Conservation (phyloP, 2,113 vertebrate species). For the Erythrolamprus reginae region DNA sequence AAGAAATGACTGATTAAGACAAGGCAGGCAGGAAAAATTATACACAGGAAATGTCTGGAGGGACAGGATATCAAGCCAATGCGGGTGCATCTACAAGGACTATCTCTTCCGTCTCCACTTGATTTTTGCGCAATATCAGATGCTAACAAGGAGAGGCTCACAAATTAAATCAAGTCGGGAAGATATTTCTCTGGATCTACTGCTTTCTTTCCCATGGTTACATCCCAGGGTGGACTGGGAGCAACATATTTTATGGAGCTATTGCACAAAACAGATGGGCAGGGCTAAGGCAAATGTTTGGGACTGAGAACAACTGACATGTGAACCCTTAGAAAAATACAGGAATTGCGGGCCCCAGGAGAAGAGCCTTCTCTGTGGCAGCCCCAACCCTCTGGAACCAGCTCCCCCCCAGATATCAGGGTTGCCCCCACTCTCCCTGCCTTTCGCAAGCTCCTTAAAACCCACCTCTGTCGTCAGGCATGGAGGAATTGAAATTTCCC, state of each 20-base stretch:
- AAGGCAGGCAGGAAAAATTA: not conserved
- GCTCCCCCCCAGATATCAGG: no score
- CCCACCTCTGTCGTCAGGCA: no score
- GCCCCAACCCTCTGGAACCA: no score
- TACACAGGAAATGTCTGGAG: not conserved
- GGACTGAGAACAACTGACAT: not conserved
- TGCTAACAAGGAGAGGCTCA: not conserved
- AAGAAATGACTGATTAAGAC: conserved; percentile 10
- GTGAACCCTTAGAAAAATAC: not conserved
- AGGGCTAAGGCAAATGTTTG: not conserved
- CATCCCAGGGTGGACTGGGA: no score
- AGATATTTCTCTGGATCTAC: not conserved
- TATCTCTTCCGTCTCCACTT: not conserved
- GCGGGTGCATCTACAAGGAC: not conserved
- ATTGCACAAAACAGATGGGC: not conserved
- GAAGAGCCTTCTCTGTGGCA: no score
- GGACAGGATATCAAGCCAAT: not conserved
- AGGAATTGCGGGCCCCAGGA: no score
- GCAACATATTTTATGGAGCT: not conserved
- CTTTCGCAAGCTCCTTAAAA: no score
- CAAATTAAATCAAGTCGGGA: no score
- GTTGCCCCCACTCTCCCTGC: no score
- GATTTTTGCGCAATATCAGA: not conserved
- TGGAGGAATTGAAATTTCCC: no score
- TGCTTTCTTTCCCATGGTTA: not conserved